Base-by-base conservation (phyloP, 2,797 vertebrate species). In the Petrocephalus schoutedeni region DNA sequence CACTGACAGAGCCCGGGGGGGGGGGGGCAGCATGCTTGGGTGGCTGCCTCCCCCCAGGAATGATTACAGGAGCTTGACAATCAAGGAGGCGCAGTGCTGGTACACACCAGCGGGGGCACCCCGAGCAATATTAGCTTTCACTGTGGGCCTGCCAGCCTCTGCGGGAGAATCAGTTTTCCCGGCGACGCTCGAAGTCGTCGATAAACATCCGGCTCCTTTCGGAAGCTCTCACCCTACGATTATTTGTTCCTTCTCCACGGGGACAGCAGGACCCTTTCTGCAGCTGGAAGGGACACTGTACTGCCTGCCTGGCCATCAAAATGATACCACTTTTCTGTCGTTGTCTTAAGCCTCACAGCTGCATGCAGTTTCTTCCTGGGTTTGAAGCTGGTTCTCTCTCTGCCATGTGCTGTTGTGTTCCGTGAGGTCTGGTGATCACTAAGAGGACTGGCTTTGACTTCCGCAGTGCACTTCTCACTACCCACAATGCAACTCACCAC, bases 401-500 rank as follows among this genome's bases (percentile, higher is more conserved):
- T 71, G 82, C 83, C 87, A 88, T 32, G 41, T 41, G 41, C 41
- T 41, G 45, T 61, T 87, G 5, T 19, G 28, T 80, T 80, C 41
- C 49, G 67, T 86, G 56, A 12, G 21, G 49, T 54, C 49, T 56
- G 49, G 32, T 19, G 45, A 83, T 54, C 45, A 5, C 5, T 2
- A 83, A 45, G 77, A 57, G 67, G 57, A 45, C 58, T 67, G n/a
- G 58, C 74, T 54, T 45, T 28, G 56, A 85, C 23, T 32, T 51
- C 57, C 57, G 86, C 83, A 61, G 87, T 89, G 23, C 77, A 87
- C 23, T 80, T 83, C 86, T 59, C n/a, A 36, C 87, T 85, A 74
- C 57, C 21, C 61, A 87, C 85, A 53, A 82, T 87, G 88, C 87
- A 91, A 86, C 88, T 88, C 58, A 36, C 67, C 89, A 88, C 87